Base-by-base conservation (phyloP, 2,113 vertebrate genomes). In the Zeus faber region DNA sequence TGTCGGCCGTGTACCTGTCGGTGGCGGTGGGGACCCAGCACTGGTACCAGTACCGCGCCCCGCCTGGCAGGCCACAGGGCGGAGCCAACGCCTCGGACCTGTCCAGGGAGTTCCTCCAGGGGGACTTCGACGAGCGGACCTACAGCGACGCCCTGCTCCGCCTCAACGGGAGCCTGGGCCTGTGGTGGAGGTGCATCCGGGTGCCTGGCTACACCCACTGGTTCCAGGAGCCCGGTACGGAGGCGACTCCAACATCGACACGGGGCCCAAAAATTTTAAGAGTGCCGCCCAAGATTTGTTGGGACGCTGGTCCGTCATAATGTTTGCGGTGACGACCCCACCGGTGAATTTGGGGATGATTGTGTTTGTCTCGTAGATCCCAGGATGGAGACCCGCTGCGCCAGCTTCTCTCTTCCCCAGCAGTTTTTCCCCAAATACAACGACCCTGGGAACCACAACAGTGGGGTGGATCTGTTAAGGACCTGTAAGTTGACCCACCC, bases 1-100 rank as follows among this genome's bases (percentile, higher is more conserved):
- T 99, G 77, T 96, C 95, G 55, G 91, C 93, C 5, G 93, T 98
- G 50, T 99, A 99, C 70, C 91, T 99, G 67, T 95, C 93, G 0
- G 94, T 94, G 61, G 94, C 95, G 0, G 89, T 96, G 13, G 95
- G 96, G 47, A 98, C 96, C 0, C 94, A 93, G 74, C 91, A 95
- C 79, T 99, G 96, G 96, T 98, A 93, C 72, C 94, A 96, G 67
- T 99, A 96, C 82, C 91, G 79, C 68, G 93, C 86, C 51, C 87
- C 89, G 14, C 77, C 86, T 8, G 23, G 22, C 5, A 85, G 76
- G 0, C 89, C 82, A 18, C 91, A 92, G 0, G 33, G 2, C 8
- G 31, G 66, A 0, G 87, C 62, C 31, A 95, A 95, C n/a, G 40
- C 45, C 22, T 67, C 91, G 9, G 52, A 83, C 66, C 54, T 92